phyloP scores from a whole-genome alignment of 2,888 invertebrate genomes.

The Deilephila elpenor region DNA sequence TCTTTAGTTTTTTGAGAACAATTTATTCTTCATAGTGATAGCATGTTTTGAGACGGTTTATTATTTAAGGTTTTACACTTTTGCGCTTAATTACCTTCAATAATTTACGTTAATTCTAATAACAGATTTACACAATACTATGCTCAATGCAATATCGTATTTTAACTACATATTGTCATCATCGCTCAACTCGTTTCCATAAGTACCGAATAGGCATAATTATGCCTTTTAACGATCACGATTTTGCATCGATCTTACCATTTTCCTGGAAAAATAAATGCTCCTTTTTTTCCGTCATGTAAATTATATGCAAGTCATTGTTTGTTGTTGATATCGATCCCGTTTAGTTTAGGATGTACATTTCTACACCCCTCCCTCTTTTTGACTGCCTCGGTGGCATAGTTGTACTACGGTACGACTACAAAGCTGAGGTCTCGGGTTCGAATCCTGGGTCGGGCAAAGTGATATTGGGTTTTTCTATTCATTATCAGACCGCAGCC shows the following conservation, averaged over 20 bases:
- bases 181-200: neutral
- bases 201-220: neutral
- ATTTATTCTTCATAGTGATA: no score
- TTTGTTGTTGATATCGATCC: neutral
- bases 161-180: neutral
- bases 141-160: no score
- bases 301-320: neutral
- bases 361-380: no score
- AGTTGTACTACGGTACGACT: no score
- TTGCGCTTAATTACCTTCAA: neutral
- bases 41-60: neutral
- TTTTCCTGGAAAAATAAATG: neutral
- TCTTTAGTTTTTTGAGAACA: no score
- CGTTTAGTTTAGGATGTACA: no score
- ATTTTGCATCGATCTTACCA: neutral
- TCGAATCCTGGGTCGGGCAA: no score
- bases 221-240: neutral
- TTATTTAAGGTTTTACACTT: neutral
- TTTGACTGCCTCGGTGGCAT: no score
- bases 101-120: neutral
- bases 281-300: neutral
- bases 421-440: no score
- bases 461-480: no score
- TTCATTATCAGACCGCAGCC: no score
- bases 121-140: neutral